Evolutionary conservation across 2,113 vertebrate genomes (phyloP).

Genomic region (Forbesichthys agassizii): DNA sequence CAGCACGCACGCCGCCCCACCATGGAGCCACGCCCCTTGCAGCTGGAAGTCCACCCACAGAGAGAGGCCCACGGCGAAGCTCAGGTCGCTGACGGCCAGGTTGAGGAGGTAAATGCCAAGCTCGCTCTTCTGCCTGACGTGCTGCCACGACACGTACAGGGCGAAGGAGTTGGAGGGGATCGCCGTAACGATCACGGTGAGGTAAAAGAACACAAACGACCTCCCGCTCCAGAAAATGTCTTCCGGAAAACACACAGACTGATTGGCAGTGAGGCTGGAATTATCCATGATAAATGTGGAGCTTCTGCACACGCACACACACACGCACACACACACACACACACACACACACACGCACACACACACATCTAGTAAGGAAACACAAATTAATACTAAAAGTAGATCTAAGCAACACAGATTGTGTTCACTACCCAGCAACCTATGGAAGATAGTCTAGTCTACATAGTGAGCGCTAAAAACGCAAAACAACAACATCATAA

Average conservation of each 20-base stretch:
- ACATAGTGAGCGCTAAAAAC: conserved; percentile 6
- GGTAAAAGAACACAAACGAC: conserved; percentile 78
- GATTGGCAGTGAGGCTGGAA: conserved; percentile 41
- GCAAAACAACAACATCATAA: background rate
- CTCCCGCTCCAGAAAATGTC: background rate
- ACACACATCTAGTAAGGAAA: conserved; percentile 20
- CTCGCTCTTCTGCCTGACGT: conserved; percentile 83
- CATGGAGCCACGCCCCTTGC: conserved; percentile 76
- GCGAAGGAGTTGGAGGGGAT: conserved; percentile 82
- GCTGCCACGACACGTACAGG: conserved; percentile 81
- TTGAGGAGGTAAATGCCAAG: conserved; percentile 87
- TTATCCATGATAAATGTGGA: conserved; percentile 35
- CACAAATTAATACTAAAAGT: background rate
- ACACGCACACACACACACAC: too few relatives aligned
- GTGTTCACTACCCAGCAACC: background rate
- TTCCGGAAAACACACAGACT: conserved; percentile 62
- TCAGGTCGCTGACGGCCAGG: conserved; percentile 84
- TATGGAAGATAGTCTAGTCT: too few relatives aligned
- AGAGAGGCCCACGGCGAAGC: conserved; percentile 77
- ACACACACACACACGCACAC: too few relatives aligned
- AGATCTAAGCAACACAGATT: background rate
- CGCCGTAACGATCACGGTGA: conserved; percentile 75
- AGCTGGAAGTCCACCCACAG: conserved; percentile 83
- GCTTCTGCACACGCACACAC: background rate
- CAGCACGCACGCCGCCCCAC: conserved; percentile 56